phyloP scores from a whole-genome alignment of 2,797 vertebrate species.

The Thunnus albacares region DNA sequence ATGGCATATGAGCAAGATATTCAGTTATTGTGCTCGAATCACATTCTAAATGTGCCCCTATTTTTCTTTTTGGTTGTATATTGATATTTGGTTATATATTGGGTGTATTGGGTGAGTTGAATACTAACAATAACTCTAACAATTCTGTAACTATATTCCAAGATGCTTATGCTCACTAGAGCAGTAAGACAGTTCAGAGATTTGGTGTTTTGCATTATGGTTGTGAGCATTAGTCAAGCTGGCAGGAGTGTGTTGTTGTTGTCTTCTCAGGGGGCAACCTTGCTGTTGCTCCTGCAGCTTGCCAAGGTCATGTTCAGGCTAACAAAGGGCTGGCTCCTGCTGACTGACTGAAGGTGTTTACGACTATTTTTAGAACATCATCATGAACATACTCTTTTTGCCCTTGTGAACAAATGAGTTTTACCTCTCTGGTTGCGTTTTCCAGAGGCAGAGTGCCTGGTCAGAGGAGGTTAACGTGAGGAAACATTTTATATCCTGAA shows the following conservation, averaged over 20 bases:
- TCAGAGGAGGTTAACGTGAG: conserved; percentile 54
- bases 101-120: not conserved
- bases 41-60: not conserved
- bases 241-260: conserved; percentile 54
- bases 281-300: conserved; percentile 55
- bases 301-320: conserved; percentile 74
- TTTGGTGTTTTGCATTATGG: conserved; percentile 32
- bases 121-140: conserved; percentile 13
- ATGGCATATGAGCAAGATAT: conserved; percentile 8
- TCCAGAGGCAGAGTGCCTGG: conserved; percentile 29
- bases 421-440: conserved; percentile 54
- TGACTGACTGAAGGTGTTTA: conserved; percentile 71
- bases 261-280: conserved; percentile 58
- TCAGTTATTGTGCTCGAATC: conserved; percentile 12
- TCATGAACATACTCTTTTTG: conserved; percentile 52
- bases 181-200: conserved; percentile 26
- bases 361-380: conserved; percentile 72
- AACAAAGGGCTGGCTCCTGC: conserved; percentile 55
- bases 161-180: conserved; percentile 31
- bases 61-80: conserved; percentile 12
- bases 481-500: conserved; percentile 60
- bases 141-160: conserved; percentile 3
- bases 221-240: conserved; percentile 51
- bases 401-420: conserved; percentile 65
- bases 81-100: not conserved